Evolutionary conservation across 2,113 vertebrate species (phyloP).

Genomic region (Cephalopterus ornatus): DNA sequence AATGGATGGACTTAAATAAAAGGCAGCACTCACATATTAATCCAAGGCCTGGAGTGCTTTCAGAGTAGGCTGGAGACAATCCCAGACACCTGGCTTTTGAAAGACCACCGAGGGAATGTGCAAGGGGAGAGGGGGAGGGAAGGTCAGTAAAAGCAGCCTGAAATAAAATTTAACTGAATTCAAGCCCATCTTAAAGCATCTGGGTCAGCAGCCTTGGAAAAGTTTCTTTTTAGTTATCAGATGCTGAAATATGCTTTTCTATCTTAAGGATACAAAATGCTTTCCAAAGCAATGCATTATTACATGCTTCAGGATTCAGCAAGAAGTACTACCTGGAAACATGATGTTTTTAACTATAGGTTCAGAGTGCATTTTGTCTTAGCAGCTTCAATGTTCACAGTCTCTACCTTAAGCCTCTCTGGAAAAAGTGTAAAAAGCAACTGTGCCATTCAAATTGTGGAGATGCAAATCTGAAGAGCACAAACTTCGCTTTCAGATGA

Average conservation of each 20-base stretch:
- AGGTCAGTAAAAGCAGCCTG: slow-evolving; percentile 50
- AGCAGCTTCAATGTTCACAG: neutral
- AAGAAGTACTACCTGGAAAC: neutral
- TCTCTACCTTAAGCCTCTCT: neutral
- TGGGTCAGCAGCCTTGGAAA: slow-evolving; percentile 37
- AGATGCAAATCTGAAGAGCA: neutral
- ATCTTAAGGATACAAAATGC: slow-evolving; percentile 2
- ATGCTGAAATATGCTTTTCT: slow-evolving; percentile 27
- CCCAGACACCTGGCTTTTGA: slow-evolving; percentile 82
- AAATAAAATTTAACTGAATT: slow-evolving; percentile 66
- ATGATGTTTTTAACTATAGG: neutral
- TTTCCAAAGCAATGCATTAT: neutral
- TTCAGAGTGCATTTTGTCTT: neutral
- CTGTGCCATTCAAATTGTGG: neutral
- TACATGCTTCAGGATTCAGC: neutral
- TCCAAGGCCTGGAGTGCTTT: slow-evolving; percentile 76
- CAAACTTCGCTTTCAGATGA: neutral
- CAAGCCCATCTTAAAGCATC: slow-evolving; percentile 14
- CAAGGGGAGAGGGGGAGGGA: neutral
- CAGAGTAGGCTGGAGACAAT: slow-evolving; percentile 74
- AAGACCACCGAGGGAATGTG: slow-evolving; percentile 75
- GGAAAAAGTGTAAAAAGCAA: neutral
- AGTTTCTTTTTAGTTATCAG: slow-evolving; percentile 48
- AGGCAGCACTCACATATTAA: slow-evolving; percentile 62
- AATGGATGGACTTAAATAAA: slow-evolving; percentile 64